A percentile compares a stretch with the other conserved stretches of the same genome.
Conservation (phyloP, 1,140 invertebrate species). For the Eriocheir sinensis region DNA sequence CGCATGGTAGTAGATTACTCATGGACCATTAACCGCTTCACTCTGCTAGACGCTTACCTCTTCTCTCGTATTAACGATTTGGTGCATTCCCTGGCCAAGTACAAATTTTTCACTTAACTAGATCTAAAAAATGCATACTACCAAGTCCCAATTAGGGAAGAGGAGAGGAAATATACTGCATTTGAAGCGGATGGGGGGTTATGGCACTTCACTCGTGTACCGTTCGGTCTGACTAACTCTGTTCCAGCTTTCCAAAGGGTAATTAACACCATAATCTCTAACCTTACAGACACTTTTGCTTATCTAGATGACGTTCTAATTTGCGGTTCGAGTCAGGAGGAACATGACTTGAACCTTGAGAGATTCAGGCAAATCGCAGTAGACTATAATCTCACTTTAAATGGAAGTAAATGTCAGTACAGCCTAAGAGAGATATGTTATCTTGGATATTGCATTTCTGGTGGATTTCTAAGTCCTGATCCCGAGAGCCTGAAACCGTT, state of each 20-base stretch:
- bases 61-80: slow-evolving; percentile 56
- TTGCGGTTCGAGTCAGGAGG: neutral
- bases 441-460: slow-evolving; percentile 31
- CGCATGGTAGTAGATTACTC: slow-evolving; percentile 75
- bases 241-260: neutral
- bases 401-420: neutral
- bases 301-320: neutral
- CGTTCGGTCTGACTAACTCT: neutral
- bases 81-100: neutral
- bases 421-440: neutral
- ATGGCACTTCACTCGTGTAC: neutral
- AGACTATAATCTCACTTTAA: neutral
- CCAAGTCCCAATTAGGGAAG: slow-evolving; percentile 79
- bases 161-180: slow-evolving; percentile 66
- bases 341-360: slow-evolving; percentile 19
- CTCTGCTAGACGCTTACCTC: slow-evolving; percentile 62
- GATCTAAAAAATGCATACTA: slow-evolving; percentile 79
- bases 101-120: neutral
- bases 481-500: neutral
- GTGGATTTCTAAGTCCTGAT: neutral
- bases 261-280: neutral
- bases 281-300: neutral
- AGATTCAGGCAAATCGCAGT: neutral
- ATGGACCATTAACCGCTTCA: slow-evolving; percentile 69
- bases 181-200: slow-evolving; percentile 10